Base-by-base conservation (phyloP, 2,113 vertebrate species). In the Xenopus tropicalis region DNA sequence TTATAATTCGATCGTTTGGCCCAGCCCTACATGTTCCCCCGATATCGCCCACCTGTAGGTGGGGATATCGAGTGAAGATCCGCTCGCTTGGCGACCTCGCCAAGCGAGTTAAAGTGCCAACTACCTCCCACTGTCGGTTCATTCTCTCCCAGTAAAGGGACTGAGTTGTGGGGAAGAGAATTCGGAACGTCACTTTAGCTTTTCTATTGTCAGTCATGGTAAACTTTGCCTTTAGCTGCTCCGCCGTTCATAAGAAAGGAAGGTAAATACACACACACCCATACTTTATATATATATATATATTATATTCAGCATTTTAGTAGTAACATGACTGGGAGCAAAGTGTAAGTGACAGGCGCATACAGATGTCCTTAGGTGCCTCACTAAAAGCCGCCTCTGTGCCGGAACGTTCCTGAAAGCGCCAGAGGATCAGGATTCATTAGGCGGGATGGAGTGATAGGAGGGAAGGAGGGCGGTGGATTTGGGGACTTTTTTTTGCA, bases 341-440 rank as follows among this genome's bases (percentile, higher is more conserved):
- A 61, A 61, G 24, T 71, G 44, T n/a, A 61, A 61, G 42, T 71
- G 69, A 48, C 69, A 71, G 25, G 57, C 58, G 61, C 44, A 71
- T 71, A 57, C 57, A 61, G 61, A 71, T 71, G 57, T 16, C 58
- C 14, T 8, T 16, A 71, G 69, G 69, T 71, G 61, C 16, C 24
- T 42, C 57, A 14, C 43, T n/a, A 20, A 4, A 71, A 61, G 1
- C 7, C 4, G n/a, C 20, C 43, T 51, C 22, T 71, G 25, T 61
- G 42, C n/a, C 57, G 23, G 44, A 46, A 46, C 14, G 44, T 46
- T 46, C 59, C 21, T 29, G 44, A 29, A 29, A 29, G 25, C 6
- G 68, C 68, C 56, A 22, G 56, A 61, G 69, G 69, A 62, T 71
- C 69, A 62, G 42, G 58, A 62, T 71, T 62, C 58, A 71, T 71